Conservation (phyloP, 92 coral and sea anemone genomes). For the Montipora capitata region DNA sequence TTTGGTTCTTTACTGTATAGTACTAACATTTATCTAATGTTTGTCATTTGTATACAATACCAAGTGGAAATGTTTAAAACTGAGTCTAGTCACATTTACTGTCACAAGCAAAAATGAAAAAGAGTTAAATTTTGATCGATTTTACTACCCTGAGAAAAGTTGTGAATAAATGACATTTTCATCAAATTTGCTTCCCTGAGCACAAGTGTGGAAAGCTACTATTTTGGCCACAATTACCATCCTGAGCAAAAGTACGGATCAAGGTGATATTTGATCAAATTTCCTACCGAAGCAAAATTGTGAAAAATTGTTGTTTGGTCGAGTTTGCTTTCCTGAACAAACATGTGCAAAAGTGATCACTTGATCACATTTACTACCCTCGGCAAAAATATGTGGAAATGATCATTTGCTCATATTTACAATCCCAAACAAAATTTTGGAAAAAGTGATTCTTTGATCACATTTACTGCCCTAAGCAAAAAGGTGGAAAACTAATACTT, state of each 20-base stretch:
- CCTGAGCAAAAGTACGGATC: neutral
- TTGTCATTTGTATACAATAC: neutral
- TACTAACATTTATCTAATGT: neutral
- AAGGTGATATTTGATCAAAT: neutral
- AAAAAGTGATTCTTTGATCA: too few relatives aligned
- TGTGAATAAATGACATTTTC: constrained; percentile 5
- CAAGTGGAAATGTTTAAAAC: neutral
- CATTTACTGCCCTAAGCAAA: too few relatives aligned
- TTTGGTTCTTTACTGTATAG: constrained; percentile 3
- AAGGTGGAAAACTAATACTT: too few relatives aligned
- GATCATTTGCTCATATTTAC: too few relatives aligned
- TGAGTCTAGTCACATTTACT: neutral
- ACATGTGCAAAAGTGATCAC: neutral
- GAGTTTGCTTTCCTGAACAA: neutral
- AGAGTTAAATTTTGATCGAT: neutral
- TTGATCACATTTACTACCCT: neutral
- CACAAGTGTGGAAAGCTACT: constrained; percentile 4
- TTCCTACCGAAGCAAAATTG: neutral
- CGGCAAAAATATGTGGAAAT: neutral
- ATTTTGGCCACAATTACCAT: neutral
- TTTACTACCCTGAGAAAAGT: neutral
- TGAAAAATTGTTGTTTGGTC: neutral
- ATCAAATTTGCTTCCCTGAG: neutral
- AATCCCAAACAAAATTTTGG: too few relatives aligned
- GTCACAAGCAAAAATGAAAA: neutral